Conservation (phyloP, 2,113 vertebrate species). For the Cinclus cinclus region DNA sequence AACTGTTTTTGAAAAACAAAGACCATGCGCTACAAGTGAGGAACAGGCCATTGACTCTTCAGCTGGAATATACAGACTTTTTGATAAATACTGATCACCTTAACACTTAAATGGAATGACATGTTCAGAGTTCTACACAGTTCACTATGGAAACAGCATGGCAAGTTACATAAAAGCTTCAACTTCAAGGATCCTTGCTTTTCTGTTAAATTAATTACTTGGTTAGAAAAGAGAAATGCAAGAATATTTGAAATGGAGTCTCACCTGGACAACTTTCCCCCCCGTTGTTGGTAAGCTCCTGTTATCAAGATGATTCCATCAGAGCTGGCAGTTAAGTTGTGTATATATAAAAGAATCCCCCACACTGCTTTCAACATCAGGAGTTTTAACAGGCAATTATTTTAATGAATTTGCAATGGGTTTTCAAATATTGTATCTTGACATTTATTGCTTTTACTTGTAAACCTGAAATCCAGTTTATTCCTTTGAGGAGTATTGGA, state of each 20-base stretch:
- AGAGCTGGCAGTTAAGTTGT: constrained; percentile 23
- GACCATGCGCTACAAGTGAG: constrained; percentile 48
- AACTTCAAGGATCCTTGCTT: constrained; percentile 10
- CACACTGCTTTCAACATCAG: background rate
- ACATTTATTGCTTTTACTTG: constrained; percentile 61
- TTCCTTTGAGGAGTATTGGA: constrained; percentile 20
- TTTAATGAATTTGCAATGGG: constrained; percentile 41
- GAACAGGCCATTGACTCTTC: constrained; percentile 17
- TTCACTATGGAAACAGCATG: constrained; percentile 12
- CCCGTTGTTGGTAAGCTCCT: background rate
- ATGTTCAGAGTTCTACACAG: constrained; percentile 7
- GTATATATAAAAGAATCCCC: constrained; percentile 36
- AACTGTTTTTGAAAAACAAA: constrained; percentile 41
- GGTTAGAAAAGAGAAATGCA: constrained; percentile 31
- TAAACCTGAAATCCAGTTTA: constrained; percentile 60
- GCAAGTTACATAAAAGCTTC: constrained; percentile 51
- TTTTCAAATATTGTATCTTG: constrained; percentile 19
- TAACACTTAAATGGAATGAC: constrained; percentile 61
- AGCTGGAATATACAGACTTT: constrained; percentile 35
- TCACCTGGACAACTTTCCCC: constrained; percentile 10
- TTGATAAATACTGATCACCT: constrained; percentile 49
- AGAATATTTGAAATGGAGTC: constrained; percentile 8
- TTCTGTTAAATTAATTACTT: background rate
- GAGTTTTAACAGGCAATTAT: constrained; percentile 4
- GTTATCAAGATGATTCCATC: background rate